Percentiles rank a stretch among this genome's conserved stretches.
These are phyloP conservation scores for Zapus hudsonius DNA, from an alignment of 2,113 vertebrate species.

Conservation along the genomic window DNA sequence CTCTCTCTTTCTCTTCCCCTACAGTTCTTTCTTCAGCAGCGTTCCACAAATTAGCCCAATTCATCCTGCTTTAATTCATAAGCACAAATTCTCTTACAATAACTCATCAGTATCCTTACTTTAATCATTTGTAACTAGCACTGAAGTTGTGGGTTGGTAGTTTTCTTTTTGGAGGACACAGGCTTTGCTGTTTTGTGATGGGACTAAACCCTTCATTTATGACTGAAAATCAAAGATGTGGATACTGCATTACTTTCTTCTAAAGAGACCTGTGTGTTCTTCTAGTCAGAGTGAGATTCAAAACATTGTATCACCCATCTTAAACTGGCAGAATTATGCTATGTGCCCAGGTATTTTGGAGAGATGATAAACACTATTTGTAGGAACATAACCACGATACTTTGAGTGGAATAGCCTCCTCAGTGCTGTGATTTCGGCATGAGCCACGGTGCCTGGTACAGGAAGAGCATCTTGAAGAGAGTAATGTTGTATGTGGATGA, in stretches of 20 bases:
- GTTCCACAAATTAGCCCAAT: conserved; percentile 85
- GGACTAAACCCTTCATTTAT: conserved; percentile 79
- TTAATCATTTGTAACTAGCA: conserved; percentile 85
- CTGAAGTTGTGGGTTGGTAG: conserved; percentile 80
- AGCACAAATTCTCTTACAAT: conserved; percentile 81
- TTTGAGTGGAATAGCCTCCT: neutral
- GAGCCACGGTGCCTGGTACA: too few species aligned
- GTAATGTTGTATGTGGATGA: neutral
- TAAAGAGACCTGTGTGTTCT: neutral
- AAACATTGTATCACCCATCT: conserved; percentile 51
- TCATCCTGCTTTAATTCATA: conserved; percentile 82
- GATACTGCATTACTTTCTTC: conserved; percentile 36
- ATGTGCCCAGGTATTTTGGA: conserved; percentile 24
- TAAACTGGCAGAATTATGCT: conserved; percentile 38
- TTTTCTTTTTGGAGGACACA: conserved; percentile 80
- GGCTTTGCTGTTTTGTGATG: conserved; percentile 80
- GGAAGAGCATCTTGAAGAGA: neutral
- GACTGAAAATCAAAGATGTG: conserved; percentile 60
- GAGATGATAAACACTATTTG: conserved; percentile 36
- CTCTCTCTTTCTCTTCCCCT: conserved; percentile 41
- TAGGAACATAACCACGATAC: conserved; percentile 16
- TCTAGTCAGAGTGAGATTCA: conserved; percentile 66
- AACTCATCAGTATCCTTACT: conserved; percentile 83
- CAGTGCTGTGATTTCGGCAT: too few species aligned
- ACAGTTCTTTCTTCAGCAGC: conserved; percentile 77